Percentiles rank a stretch among this genome's conserved stretches.
phyloP scores from a whole-genome alignment of 2,888 invertebrate species.

The Celastrina argiolus region DNA sequence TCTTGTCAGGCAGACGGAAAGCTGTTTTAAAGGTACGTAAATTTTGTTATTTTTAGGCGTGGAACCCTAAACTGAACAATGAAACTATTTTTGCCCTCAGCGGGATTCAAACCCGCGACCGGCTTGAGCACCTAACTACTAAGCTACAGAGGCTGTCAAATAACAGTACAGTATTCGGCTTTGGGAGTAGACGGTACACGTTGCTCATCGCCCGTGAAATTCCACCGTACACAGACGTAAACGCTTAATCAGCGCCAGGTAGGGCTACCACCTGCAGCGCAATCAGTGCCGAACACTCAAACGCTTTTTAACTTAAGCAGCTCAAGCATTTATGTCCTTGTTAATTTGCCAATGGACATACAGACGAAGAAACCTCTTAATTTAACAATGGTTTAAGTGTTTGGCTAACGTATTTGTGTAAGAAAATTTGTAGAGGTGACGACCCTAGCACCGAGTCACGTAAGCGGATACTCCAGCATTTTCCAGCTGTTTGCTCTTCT shows the following conservation, averaged over 20 bases:
- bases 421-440: background rate
- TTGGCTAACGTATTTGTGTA: background rate
- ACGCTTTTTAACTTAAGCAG: background rate
- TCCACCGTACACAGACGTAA: constrained; percentile 8
- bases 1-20: no score
- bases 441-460: background rate
- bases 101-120: no score
- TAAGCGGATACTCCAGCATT: constrained; percentile 1
- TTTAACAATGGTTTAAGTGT: background rate
- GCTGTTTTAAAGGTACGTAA: no score
- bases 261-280: background rate
- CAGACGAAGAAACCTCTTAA: background rate
- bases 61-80: no score
- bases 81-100: no score
- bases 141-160: no score
- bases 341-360: background rate
- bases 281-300: background rate
- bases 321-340: background rate
- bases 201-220: constrained; percentile 10
- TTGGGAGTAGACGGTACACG: background rate
- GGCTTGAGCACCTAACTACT: no score
- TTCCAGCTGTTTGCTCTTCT: constrained; percentile 1
- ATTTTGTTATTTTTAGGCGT: no score
- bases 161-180: background rate
- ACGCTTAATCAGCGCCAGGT: background rate